These are phyloP conservation scores for Alcedo atthis DNA, from an alignment of 2,797 vertebrate genomes.

Conservation along the genomic window DNA sequence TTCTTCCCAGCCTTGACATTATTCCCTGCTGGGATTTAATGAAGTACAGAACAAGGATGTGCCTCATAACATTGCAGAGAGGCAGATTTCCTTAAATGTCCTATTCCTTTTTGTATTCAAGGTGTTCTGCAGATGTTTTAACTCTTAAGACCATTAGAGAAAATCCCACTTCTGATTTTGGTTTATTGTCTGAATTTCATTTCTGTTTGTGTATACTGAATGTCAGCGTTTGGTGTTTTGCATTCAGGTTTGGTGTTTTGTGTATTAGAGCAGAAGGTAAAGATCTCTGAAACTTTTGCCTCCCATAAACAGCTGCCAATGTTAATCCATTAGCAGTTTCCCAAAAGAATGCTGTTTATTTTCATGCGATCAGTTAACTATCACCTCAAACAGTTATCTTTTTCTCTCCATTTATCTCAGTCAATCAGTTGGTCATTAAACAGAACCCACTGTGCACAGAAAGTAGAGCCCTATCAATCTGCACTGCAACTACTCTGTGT, in stretches of 20 bases:
- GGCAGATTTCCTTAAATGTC: background rate
- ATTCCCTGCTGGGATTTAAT: background rate
- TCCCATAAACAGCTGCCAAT: background rate
- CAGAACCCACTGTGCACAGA: background rate
- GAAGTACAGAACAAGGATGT: background rate
- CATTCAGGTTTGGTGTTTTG: background rate
- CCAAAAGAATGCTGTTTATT: background rate
- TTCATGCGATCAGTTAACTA: background rate
- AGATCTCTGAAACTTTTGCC: background rate
- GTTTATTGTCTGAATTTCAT: background rate
- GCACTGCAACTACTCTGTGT: background rate
- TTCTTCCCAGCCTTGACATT: background rate
- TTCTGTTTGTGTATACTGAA: background rate
- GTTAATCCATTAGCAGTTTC: background rate
- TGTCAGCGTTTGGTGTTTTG: background rate
- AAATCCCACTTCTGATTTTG: background rate
- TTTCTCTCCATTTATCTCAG: background rate
- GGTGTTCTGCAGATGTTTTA: background rate
- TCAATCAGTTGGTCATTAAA: background rate
- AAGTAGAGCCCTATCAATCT: background rate
- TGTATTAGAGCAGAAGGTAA: background rate
- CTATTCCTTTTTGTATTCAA: background rate
- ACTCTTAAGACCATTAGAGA: background rate
- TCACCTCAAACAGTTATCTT: background rate
- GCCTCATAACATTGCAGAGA: background rate